Conservation (phyloP, 1,140 invertebrate species). For the Cydia pomonella region DNA sequence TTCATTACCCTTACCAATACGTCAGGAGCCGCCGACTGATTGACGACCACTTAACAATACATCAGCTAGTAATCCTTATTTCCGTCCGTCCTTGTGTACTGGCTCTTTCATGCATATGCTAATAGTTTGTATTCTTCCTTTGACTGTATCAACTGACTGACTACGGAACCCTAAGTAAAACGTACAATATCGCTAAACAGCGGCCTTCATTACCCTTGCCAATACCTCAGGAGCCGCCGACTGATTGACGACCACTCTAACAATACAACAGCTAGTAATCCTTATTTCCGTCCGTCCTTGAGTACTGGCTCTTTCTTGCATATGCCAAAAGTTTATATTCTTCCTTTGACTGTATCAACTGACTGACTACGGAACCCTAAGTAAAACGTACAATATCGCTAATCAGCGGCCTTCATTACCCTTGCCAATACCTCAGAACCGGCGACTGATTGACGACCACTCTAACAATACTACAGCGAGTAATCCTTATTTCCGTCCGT, state of each 20-base stretch:
- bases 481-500: conserved; percentile 11
- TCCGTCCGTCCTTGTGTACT: not conserved
- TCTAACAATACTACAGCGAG: not conserved
- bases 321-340: not conserved
- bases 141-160: not conserved
- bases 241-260: not conserved
- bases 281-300: conserved; percentile 14
- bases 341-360: too few species aligned
- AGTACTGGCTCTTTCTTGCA: not conserved
- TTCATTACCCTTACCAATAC: not conserved
- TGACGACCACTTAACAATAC: not conserved
- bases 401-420: not conserved
- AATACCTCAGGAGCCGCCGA: not conserved
- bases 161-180: not conserved
- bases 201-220: not conserved
- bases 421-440: not conserved
- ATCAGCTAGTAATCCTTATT: not conserved
- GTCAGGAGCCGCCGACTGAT: not conserved
- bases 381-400: not conserved
- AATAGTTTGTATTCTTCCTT: too few species aligned
- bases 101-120: not conserved
- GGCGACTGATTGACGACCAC: not conserved
- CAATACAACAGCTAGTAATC: not conserved
- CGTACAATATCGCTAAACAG: not conserved
- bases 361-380: not conserved